Evolutionary conservation across 1,140 invertebrate genomes (phyloP).

Genomic region (Apis cerana): DNA sequence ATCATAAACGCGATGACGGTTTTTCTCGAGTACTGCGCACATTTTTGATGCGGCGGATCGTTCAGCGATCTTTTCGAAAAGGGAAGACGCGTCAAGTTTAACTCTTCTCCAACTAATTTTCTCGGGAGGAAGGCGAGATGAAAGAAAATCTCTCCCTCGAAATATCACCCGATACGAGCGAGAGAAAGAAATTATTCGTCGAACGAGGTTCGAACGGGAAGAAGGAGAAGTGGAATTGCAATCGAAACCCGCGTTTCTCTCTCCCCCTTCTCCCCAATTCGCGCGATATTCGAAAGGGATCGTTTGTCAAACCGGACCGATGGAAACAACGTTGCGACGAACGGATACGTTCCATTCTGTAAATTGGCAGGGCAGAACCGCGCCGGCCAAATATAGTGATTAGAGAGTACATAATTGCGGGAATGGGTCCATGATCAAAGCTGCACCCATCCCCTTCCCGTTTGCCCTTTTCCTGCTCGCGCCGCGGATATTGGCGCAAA

Average conservation of each 20-base stretch:
- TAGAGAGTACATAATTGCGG: slow-evolving; percentile 49
- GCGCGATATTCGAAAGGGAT: background rate
- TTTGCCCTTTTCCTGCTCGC: slow-evolving; percentile 38
- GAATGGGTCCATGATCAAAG: slow-evolving; percentile 47
- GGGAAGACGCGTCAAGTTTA: no score
- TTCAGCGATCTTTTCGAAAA: no score
- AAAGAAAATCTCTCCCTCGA: no score
- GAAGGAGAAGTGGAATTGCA: background rate
- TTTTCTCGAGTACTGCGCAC: no score
- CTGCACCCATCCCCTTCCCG: background rate
- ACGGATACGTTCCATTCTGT: slow-evolving; percentile 7
- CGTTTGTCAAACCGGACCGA: slow-evolving; percentile 14
- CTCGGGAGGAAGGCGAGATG: no score
- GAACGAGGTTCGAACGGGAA: no score
- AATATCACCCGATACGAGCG: background rate
- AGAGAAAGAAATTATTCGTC: background rate
- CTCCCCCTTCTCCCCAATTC: background rate
- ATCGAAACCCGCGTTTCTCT: background rate
- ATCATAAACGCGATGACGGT: no score
- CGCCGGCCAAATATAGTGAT: slow-evolving; percentile 36
- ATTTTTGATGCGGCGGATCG: no score
- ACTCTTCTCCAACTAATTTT: no score
- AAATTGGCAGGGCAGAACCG: slow-evolving; percentile 23
- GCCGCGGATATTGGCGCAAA: slow-evolving; percentile 5
- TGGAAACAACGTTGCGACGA: slow-evolving; percentile 21